These are phyloP conservation scores for Penaeus japonicus DNA, from an alignment of 1,140 invertebrate species.

Conservation along the genomic window DNA sequence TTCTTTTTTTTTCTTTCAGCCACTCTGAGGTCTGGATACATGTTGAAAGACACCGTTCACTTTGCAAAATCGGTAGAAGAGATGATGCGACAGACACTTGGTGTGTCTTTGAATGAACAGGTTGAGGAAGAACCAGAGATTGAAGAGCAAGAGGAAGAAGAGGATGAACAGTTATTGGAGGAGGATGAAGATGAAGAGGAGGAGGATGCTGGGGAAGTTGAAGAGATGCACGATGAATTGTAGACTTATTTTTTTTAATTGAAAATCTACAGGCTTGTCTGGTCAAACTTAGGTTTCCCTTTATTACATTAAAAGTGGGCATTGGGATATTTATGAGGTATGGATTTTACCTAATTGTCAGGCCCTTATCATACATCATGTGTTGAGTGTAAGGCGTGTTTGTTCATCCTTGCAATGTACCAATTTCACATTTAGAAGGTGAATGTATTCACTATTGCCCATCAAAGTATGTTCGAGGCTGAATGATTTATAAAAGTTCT, in stretches of 20 bases:
- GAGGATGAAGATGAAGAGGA: constrained; percentile 60
- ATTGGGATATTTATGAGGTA: too few relatives aligned
- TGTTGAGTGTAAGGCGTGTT: too few relatives aligned
- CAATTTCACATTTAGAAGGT: too few relatives aligned
- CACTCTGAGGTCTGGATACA: constrained; percentile 89
- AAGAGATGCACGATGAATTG: constrained; percentile 57
- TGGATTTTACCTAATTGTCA: too few relatives aligned
- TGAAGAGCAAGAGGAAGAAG: constrained; percentile 58
- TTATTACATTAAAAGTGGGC: too few relatives aligned
- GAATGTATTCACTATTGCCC: too few relatives aligned
- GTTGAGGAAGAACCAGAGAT: constrained; percentile 64
- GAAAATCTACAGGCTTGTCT: too few relatives aligned
- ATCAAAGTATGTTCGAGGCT: too few relatives aligned
- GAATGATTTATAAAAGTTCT: too few relatives aligned
- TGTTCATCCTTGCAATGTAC: too few relatives aligned
- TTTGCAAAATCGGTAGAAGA: constrained; percentile 88
- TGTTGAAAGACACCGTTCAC: constrained; percentile 82
- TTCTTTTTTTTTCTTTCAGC: constrained; percentile 67
- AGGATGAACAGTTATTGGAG: constrained; percentile 58
- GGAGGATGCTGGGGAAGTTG: constrained; percentile 41
- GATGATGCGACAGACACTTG: constrained; percentile 83
- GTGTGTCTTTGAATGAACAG: constrained; percentile 81
- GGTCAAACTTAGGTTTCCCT: too few relatives aligned
- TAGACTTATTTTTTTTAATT: background rate
- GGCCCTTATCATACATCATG: too few relatives aligned